Conservation (phyloP, 1,140 invertebrate species). For the Pachypeltis micranthus region DNA sequence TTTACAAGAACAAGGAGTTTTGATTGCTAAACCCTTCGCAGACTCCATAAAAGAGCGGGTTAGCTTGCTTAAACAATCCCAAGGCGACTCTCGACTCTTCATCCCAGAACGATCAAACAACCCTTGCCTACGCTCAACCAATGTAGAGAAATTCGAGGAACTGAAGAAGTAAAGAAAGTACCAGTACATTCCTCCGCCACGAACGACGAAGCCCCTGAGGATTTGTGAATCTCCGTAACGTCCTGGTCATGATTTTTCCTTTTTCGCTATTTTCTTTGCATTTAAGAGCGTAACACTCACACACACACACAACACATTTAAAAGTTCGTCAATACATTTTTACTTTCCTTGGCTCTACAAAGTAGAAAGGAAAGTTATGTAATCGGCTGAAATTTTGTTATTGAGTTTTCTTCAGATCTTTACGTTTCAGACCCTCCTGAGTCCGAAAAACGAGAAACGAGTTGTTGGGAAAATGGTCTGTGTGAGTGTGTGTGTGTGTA, state of each 20-base stretch:
- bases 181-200: background rate
- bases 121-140: background rate
- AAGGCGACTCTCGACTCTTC: background rate
- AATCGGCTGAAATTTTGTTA: too few relatives aligned
- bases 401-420: too few relatives aligned
- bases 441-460: too few relatives aligned
- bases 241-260: background rate
- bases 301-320: too few relatives aligned
- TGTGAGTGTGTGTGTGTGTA: too few relatives aligned
- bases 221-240: background rate
- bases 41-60: background rate
- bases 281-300: background rate
- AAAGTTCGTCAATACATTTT: too few relatives aligned
- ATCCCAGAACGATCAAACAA: background rate
- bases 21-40: too few relatives aligned
- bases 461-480: too few relatives aligned
- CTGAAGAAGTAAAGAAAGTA: background rate
- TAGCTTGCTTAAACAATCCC: background rate
- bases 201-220: background rate
- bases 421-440: too few relatives aligned
- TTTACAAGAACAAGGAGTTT: too few relatives aligned
- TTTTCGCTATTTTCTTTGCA: background rate
- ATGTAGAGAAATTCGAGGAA: background rate
- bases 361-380: too few relatives aligned
- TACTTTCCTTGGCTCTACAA: too few relatives aligned